Percentiles rank a stretch among this genome's conserved stretches.
Conservation (phyloP, 2,797 vertebrate genomes). For the Chiloscyllium punctatum region DNA sequence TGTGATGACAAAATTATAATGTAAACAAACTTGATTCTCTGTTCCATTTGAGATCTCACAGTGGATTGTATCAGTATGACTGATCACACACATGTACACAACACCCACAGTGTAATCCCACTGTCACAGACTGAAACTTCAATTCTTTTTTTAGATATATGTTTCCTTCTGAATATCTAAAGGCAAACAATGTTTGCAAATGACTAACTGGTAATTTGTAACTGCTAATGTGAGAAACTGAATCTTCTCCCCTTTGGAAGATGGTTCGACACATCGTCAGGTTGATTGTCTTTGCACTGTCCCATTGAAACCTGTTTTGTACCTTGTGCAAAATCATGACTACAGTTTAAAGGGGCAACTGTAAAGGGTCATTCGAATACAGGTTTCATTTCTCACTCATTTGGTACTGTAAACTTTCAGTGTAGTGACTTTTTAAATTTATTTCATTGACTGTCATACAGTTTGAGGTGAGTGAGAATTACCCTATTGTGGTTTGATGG, state of each 20-base stretch:
- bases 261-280: not conserved
- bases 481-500: not conserved
- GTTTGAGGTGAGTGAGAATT: not conserved
- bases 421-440: not conserved
- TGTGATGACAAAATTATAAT: slow-evolving; percentile 26
- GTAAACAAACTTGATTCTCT: not conserved
- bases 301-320: not conserved
- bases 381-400: not conserved
- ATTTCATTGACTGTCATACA: not conserved
- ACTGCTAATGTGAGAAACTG: not conserved
- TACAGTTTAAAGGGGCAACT: not conserved
- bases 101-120: not conserved
- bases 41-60: not conserved
- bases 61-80: slow-evolving; percentile 2
- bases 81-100: not conserved
- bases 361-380: not conserved
- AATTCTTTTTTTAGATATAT: not conserved
- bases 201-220: not conserved
- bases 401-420: not conserved
- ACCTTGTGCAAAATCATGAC: too few species aligned
- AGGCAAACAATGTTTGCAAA: not conserved
- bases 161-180: slow-evolving; percentile 4
- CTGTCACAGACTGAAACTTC: not conserved
- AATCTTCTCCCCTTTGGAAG: not conserved
- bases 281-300: not conserved